Evolutionary conservation across 2,113 vertebrate species (phyloP).

Genomic region (Myanophis thanlyinensis): DNA sequence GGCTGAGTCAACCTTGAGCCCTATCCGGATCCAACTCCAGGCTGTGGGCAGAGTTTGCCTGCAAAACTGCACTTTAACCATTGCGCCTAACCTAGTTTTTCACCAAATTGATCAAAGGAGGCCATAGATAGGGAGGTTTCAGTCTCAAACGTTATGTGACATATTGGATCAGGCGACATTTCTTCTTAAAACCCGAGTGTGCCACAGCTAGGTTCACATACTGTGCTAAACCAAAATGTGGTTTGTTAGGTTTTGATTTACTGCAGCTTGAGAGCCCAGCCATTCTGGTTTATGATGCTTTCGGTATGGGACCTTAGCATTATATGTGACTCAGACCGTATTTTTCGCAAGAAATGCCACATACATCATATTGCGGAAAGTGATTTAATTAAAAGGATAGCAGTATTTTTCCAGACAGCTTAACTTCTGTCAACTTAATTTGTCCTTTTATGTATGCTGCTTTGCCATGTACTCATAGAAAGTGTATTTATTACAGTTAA

Average conservation of each 20-base stretch:
- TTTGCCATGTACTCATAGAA: neutral
- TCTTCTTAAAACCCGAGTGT: neutral
- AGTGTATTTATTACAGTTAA: neutral
- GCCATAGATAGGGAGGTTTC: neutral
- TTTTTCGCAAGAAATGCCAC: neutral
- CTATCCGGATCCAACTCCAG: neutral
- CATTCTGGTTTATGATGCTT: neutral
- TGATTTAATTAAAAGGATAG: constrained; percentile 12
- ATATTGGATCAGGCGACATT: neutral
- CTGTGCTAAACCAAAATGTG: neutral
- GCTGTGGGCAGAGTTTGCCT: neutral
- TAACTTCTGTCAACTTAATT: constrained; percentile 19
- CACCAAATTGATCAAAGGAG: neutral
- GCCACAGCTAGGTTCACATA: neutral
- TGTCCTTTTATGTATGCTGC: constrained; percentile 6
- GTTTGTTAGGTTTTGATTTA: neutral
- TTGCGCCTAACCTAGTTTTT: neutral
- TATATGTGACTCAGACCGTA: neutral
- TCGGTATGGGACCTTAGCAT: neutral
- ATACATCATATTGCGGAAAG: neutral
- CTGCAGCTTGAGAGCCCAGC: neutral
- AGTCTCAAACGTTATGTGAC: neutral
- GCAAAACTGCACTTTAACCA: neutral
- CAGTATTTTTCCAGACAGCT: constrained; percentile 9
- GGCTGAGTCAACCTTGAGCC: neutral